A percentile compares a stretch with the other conserved stretches of the same genome.
Conservation (phyloP, 2,113 vertebrate genomes). For the Amphiprion ocellaris region DNA sequence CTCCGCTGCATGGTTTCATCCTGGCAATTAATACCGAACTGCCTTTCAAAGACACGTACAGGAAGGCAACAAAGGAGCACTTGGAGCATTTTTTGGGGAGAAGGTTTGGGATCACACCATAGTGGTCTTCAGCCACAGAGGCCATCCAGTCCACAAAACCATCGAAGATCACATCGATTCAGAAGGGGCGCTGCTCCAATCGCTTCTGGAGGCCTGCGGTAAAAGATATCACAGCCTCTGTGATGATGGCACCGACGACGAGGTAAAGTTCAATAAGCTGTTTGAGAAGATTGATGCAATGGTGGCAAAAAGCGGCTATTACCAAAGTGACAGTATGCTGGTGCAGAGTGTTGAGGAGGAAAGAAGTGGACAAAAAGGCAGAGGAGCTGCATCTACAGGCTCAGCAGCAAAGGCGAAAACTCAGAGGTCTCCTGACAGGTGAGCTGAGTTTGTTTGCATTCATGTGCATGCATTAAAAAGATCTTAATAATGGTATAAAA, state of each 20-base stretch:
- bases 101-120: slow-evolving; percentile 21
- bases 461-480: neutral
- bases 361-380: neutral
- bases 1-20: slow-evolving; percentile 30
- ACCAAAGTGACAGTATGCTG: neutral
- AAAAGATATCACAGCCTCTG: slow-evolving; percentile 4
- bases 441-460: neutral
- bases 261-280: slow-evolving; percentile 9
- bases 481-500: too few species aligned
- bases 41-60: neutral
- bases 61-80: slow-evolving; percentile 3
- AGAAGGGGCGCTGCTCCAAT: slow-evolving; percentile 2
- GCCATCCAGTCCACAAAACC: neutral
- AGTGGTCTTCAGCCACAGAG: slow-evolving; percentile 30
- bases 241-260: slow-evolving; percentile 3
- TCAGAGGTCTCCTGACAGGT: slow-evolving; percentile 29
- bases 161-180: slow-evolving; percentile 19
- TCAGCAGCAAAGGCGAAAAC: neutral
- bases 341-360: neutral
- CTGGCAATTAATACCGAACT: slow-evolving; percentile 30
- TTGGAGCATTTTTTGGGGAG: neutral
- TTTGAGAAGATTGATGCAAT: slow-evolving; percentile 35
- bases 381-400: neutral
- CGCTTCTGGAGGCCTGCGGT: slow-evolving; percentile 17
- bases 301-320: slow-evolving; percentile 2